Base-by-base conservation (phyloP, 2,797 vertebrate genomes). In the Manis pentadactyla region DNA sequence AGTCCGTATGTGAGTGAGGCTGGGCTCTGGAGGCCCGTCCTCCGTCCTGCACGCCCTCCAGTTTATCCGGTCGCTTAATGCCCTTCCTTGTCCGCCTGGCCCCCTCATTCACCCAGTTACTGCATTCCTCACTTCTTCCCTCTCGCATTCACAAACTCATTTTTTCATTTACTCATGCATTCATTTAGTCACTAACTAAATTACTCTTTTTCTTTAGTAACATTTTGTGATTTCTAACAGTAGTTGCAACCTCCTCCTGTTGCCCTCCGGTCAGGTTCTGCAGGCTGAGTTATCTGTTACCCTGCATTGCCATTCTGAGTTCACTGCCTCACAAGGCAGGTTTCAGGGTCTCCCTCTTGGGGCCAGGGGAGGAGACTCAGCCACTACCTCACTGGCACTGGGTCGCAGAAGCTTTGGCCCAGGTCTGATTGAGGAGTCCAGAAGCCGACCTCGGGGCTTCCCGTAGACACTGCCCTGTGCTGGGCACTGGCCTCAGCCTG, bases 1-100 rank as follows among this genome's bases (percentile, higher is more conserved):
- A 99, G 99, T 94, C 99, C 98, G 66, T 98, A 99, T 51, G 99
- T 99, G 96, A 99, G 99, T 98, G 23, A 10, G 79, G 11, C 59
- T 23, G 23, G 61, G 27, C 17, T 31, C 25, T 0, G 13, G 4
- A 14, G 69, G 37, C 13, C 23, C 39, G 23, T 25, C 39, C 7
- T 42, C 39, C 39, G n/a, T n/a, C 42, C 42, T 39, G 39, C 6
- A 34, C 12, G 4, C 37, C 39, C 25, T 34, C 27, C 42, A 42
- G 7, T 42, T 42, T 42, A 42, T 42, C 39, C 39, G 39, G 39
- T 42, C 39, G 7, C 13, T 96, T 61, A 46, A 69, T 61, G 39
- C 37, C 23, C 19, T 25, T 29, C 77, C 53, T 17, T 49, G 15
- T 61, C 25, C 12, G 2, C 75, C 39, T 7, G 39, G 39, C 39